Percentiles rank a stretch among this genome's conserved stretches.
Evolutionary conservation across 2,797 vertebrate genomes (phyloP).

Genomic region (Aldrovandia affinis): DNA sequence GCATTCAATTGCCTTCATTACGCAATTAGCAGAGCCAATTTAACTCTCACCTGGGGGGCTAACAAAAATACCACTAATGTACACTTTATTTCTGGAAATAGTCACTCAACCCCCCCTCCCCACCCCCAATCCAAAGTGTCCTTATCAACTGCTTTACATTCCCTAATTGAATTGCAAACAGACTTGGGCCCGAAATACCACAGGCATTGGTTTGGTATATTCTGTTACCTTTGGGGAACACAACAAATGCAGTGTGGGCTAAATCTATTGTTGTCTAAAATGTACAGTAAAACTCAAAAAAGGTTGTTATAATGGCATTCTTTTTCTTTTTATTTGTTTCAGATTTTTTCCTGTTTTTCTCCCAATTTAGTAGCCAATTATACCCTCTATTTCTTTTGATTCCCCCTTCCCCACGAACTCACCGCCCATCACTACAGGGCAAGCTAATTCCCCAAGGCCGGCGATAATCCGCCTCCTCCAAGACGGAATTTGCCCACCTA

Average conservation of each 20-base stretch:
- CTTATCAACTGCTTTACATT: background rate
- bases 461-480: too few species aligned
- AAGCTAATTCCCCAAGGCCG: too few species aligned
- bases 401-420: too few species aligned
- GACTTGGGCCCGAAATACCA: background rate
- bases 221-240: background rate
- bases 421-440: too few species aligned
- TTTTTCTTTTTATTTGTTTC: too few species aligned
- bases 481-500: too few species aligned
- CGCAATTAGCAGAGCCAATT: background rate
- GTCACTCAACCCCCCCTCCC: background rate
- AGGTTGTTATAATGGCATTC: background rate
- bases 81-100: background rate
- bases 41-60: background rate
- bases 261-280: background rate
- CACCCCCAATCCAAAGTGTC: background rate
- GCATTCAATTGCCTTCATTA: background rate
- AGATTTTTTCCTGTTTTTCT: too few species aligned
- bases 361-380: too few species aligned
- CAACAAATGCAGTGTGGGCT: background rate
- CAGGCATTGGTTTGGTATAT: background rate
- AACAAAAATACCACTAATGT: background rate
- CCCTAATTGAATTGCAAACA: background rate
- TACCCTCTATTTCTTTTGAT: too few species aligned
- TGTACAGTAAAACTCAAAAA: background rate